A percentile compares a stretch with the other conserved stretches of the same genome.
Conservation (phyloP, 1,140 invertebrate species). For the Bombus balteatus region DNA sequence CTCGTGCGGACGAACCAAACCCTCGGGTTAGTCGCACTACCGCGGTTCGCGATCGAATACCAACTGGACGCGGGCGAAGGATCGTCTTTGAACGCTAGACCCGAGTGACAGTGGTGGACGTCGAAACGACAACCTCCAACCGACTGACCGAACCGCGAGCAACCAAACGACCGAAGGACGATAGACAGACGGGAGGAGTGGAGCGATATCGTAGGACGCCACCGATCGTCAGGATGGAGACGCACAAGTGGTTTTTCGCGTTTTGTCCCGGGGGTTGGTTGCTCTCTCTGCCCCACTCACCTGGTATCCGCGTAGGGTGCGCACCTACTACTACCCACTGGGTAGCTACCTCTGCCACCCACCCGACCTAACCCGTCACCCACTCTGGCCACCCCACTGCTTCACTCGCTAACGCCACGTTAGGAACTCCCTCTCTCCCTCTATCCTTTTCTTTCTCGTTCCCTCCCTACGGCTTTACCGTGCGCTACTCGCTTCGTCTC, state of each 20-base stretch:
- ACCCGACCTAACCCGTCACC: conserved; percentile 58
- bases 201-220: conserved; percentile 35
- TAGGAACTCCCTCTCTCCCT: conserved; percentile 40
- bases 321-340: conserved; percentile 74
- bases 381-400: conserved; percentile 68
- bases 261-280: conserved; percentile 69
- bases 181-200: conserved; percentile 20
- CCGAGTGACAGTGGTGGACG: not conserved
- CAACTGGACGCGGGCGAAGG: conserved; percentile 24
- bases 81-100: not conserved
- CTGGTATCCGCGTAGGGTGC: conserved; percentile 78
- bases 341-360: conserved; percentile 65
- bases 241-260: conserved; percentile 73
- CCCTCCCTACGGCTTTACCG: not conserved
- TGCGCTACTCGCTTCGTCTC: not conserved
- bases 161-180: not conserved
- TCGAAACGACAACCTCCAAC: not conserved
- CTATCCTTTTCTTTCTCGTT: not conserved
- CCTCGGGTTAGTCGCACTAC: conserved; percentile 27
- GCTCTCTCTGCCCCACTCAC: conserved; percentile 74
- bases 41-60: conserved; percentile 39
- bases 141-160: not conserved
- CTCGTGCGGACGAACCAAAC: not conserved
- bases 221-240: conserved; percentile 51
- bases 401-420: conserved; percentile 71